A percentile compares a stretch with the other conserved stretches of the same genome.
These are phyloP conservation scores for Pogonognathellus flavescens DNA, from an alignment of 1,140 invertebrate genomes.

Conservation along the genomic window DNA sequence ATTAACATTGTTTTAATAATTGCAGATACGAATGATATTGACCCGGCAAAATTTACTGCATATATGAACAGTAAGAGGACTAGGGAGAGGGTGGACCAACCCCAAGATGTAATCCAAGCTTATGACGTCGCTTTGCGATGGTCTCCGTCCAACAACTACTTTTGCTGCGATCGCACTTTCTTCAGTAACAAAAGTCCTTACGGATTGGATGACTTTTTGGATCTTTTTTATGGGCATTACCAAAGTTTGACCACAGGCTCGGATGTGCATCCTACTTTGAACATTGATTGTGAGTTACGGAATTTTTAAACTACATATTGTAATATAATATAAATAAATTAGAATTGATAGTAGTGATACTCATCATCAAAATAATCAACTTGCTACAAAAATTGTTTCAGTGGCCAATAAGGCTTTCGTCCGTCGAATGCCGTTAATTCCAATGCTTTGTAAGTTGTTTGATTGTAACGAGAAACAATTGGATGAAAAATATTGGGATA, in stretches of 20 bases:
- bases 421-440: neutral
- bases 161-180: constrained; percentile 14
- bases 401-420: constrained; percentile 21
- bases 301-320: neutral
- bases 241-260: neutral
- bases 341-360: neutral
- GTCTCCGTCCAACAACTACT: neutral
- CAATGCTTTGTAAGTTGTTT: neutral
- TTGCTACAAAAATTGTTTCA: neutral
- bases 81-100: neutral
- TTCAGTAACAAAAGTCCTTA: neutral
- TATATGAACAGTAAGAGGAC: neutral
- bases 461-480: neutral
- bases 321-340: neutral
- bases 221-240: constrained; percentile 34
- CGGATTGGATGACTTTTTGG: neutral
- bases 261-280: neutral
- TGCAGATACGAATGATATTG: constrained; percentile 3
- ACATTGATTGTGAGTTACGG: constrained; percentile 29
- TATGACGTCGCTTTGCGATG: constrained; percentile 10
- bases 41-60: neutral
- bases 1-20: no score
- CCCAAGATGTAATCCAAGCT: constrained; percentile 27
- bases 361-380: no score
- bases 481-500: neutral